A percentile compares a stretch with the other conserved stretches of the same genome.
Evolutionary conservation across 2,888 invertebrate genomes (phyloP).

Genomic region (Adela reaumurella): DNA sequence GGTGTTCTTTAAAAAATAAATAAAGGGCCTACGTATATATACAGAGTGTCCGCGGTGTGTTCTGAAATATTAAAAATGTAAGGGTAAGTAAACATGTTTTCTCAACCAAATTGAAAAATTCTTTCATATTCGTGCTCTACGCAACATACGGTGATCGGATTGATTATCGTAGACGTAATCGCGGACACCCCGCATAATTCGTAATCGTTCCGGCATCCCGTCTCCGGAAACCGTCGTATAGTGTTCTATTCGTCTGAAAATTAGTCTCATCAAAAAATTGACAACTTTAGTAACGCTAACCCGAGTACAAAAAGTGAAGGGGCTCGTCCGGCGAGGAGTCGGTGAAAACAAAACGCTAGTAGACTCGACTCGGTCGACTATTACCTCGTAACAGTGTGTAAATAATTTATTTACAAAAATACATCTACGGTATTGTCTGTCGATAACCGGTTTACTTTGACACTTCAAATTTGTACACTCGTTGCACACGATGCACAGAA

Average conservation of each 20-base stretch:
- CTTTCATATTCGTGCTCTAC: no score
- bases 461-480: not conserved
- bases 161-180: no score
- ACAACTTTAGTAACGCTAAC: not conserved
- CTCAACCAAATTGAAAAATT: no score
- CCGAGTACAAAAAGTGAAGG: not conserved
- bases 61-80: no score
- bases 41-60: no score
- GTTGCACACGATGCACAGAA: not conserved
- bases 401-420: not conserved
- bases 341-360: not conserved
- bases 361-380: not conserved
- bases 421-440: not conserved
- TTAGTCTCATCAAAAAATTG: not conserved
- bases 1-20: not conserved
- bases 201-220: no score
- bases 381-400: not conserved
- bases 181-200: no score
- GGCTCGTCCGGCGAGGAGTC: not conserved
- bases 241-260: not conserved
- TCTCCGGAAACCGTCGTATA: no score
- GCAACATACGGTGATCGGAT: no score
- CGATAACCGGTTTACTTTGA: not conserved
- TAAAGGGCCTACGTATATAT: not conserved
- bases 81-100: no score